phyloP scores from a whole-genome alignment of 2,888 invertebrate species.

The Chesias legatella region DNA sequence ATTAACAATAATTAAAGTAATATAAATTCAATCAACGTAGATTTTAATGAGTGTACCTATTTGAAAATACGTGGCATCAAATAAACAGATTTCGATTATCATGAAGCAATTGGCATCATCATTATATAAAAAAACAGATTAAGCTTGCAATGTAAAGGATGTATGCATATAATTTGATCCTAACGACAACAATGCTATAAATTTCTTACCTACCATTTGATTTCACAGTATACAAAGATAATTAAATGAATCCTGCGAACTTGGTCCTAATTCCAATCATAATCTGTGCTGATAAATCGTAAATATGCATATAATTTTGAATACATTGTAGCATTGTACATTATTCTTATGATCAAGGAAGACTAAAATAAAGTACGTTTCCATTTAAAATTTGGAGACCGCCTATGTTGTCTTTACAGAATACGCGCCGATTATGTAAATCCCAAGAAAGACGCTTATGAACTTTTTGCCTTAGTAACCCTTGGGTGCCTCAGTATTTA shows the following conservation, averaged over 20 bases:
- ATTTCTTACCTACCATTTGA: too few relatives aligned
- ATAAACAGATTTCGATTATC: background rate
- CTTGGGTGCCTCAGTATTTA: slow-evolving; percentile 39
- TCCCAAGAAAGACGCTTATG: slow-evolving; percentile 20
- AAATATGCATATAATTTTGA: slow-evolving; percentile 55
- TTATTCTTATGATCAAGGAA: slow-evolving; percentile 2
- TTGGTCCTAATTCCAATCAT: slow-evolving; percentile 72
- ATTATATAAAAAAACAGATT: too few relatives aligned
- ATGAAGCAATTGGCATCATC: background rate
- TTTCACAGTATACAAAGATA: slow-evolving; percentile 53
- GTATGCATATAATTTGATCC: too few relatives aligned
- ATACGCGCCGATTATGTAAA: slow-evolving; percentile 21
- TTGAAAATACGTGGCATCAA: too few relatives aligned
- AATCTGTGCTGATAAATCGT: slow-evolving; percentile 56
- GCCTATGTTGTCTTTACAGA: slow-evolving; percentile 11
- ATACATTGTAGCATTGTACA: too few relatives aligned
- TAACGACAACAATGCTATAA: too few relatives aligned
- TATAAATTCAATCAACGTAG: too few relatives aligned
- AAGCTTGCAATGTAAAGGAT: too few relatives aligned
- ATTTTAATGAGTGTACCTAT: too few relatives aligned
- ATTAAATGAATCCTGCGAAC: slow-evolving; percentile 64
- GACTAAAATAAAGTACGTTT: background rate
- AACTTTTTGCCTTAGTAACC: slow-evolving; percentile 27
- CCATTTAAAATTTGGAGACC: background rate
- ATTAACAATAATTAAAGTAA: too few relatives aligned